These are phyloP conservation scores for Montipora capitata DNA, from an alignment of 92 coral and sea anemone species.

Conservation along the genomic window DNA sequence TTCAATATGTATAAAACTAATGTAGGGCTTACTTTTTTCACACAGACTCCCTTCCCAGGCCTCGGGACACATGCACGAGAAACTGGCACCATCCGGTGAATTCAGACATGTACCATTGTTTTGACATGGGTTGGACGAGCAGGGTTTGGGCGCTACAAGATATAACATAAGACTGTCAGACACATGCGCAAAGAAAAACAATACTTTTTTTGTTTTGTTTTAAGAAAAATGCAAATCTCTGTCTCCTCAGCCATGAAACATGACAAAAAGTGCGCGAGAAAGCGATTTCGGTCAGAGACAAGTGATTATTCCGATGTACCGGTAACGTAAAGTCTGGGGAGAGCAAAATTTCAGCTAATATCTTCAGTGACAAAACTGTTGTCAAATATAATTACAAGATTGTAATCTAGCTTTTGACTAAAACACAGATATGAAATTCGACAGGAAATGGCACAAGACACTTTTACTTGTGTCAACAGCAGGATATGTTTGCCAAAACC, in stretches of 20 bases:
- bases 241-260: neutral
- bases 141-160: constrained; percentile 81
- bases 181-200: neutral
- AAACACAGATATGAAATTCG: constrained; percentile 18
- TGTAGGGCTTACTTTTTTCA: constrained; percentile 79
- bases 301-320: neutral
- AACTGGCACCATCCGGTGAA: constrained; percentile 67
- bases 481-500: constrained; percentile 33
- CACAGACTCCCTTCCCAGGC: constrained; percentile 94
- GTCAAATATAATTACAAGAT: constrained; percentile 14
- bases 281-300: neutral
- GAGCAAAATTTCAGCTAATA: neutral
- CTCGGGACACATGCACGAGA: constrained; percentile 81
- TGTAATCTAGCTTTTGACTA: constrained; percentile 1
- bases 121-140: constrained; percentile 89
- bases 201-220: neutral
- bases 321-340: too few species aligned
- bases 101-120: constrained; percentile 88
- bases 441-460: constrained; percentile 41
- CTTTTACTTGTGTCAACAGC: constrained; percentile 41
- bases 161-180: neutral
- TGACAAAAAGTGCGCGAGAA: neutral
- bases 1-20: too few species aligned
- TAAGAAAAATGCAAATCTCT: too few species aligned
- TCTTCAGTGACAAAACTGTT: neutral